Base-by-base conservation (phyloP, 2,797 vertebrate species). In the Taenioides sp. region DNA sequence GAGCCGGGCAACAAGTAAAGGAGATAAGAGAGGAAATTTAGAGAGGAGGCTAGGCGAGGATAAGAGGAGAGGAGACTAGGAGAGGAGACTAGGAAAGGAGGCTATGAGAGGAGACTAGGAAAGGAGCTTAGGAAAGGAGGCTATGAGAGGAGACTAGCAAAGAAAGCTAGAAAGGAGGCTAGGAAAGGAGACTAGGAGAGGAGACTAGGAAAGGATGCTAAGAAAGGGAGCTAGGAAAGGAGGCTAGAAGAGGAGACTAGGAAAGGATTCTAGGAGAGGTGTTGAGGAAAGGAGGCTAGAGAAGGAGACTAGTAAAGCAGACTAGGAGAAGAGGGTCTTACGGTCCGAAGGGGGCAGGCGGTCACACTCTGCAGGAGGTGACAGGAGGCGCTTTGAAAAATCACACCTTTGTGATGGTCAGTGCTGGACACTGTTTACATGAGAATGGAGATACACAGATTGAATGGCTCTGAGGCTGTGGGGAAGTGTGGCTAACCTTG, bases 401-500 rank as follows among this genome's bases (percentile, higher is more conserved):
- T 95, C 97, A 98, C 96, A 99, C 96, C 95, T 98, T 97, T 96
- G 96, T 97, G 96, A 97, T 97, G 96, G 94, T 95, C 95, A 93
- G 95, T 20, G 22, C 90, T 34, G 23, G 77, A 87, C 80, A 58
- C 74, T 83, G 73, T 83, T 81, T 79, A 62, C n/a, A 22, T 65
- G 80, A 73, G 58, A 57, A 50, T 54, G 74, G 91, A 91, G 91
- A 79, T 34, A 71, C 70, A 57, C 63, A 55, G 65, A 52, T 28
- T 52, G 37, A 63, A 27, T 73, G 22, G 61, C 27, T 37, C n/a
- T 3, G 20, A n/a, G 22, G 11, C 9, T n/a, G 10, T n/a, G 22
- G 54, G 31, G 20, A n/a, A 37, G 60, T 37, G 59, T n/a, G 59
- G 6, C 27, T 10, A 4, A 37, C 18, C 60, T 34, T 6, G 58